Base-by-base conservation (phyloP, 92 coral and sea anemone species). In the Pocillopora grandis region DNA sequence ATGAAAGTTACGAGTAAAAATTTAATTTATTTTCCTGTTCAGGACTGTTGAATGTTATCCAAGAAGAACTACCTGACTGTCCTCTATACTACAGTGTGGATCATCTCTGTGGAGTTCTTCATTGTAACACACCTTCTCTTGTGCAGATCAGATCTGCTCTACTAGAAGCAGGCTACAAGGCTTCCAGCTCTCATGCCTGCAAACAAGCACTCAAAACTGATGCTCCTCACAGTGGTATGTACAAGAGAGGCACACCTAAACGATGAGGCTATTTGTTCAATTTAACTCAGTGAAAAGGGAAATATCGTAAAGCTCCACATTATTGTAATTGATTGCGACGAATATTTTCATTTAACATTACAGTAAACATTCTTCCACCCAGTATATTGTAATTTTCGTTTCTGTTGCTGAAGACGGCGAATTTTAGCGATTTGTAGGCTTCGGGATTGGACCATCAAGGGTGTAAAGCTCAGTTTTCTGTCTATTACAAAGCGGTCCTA, bases 121-220 rank as follows among this genome's bases (percentile, higher is more conserved):
- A 96, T 61, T 94, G 99, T 82, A 94, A 76, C 73, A 94, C 99
- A 66, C 99, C 99, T 37, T 94, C 99, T 15, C 92, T 96, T 36
- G 72, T 96, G n/a, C 98, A 96, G 85, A 85, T 94, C 91, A 87
- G 99, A 33, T 96, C 99, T 27, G 99, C 99, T 48, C 66, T 96
- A 31, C 82, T 96, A 23, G 84, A 85, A 23, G 90, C 90, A 56
- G 99, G 99, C 16, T 96, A 94, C 85, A 82, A 87, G 62, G 97
- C 95, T 59, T 92, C 98, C 64, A 93, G 95, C 62, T 90, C 98
- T 21, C 99, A 96, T 92, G 97, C 96, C 0, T 91, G 98, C 67
- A 87, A 87, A 42, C 87, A 96, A 66, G 99, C 99, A 23, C 81
- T 96, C 67, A 96, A 96, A 88, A 96, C 99, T 19, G 91, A 92